phyloP scores from a whole-genome alignment of 2,888 invertebrate species.

The Litoditis marina region DNA sequence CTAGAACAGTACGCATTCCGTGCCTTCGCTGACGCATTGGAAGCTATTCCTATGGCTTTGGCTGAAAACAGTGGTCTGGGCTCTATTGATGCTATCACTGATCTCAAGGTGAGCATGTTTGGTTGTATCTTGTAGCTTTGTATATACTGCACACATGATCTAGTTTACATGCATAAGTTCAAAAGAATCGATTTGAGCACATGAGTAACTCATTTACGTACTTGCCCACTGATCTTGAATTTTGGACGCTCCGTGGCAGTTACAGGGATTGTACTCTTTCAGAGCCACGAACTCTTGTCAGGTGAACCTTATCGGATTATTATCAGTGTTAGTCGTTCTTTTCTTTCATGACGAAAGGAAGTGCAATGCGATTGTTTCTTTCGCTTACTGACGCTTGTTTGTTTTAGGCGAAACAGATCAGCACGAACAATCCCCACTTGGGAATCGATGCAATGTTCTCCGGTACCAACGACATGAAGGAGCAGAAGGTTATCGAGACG shows the following conservation, averaged over 20 bases:
- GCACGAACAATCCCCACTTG: slow-evolving; percentile 79
- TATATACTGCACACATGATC: too few relatives aligned
- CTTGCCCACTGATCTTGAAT: too few relatives aligned
- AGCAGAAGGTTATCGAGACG: slow-evolving; percentile 88
- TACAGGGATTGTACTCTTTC: too few relatives aligned
- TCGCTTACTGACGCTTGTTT: slow-evolving; percentile 76
- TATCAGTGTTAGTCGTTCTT: too few relatives aligned
- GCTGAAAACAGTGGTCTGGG: slow-evolving; percentile 93
- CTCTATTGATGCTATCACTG: slow-evolving; percentile 79
- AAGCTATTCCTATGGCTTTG: slow-evolving; percentile 86
- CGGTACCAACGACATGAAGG: slow-evolving; percentile 82
- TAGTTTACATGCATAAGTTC: too few relatives aligned
- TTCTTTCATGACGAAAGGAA: neutral
- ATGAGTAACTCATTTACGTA: too few relatives aligned
- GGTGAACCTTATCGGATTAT: neutral
- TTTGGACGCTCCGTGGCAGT: too few relatives aligned
- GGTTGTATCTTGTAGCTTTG: too few relatives aligned
- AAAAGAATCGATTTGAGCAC: too few relatives aligned
- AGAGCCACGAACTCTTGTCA: too few relatives aligned
- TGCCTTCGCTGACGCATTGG: slow-evolving; percentile 90
- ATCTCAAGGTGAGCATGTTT: too few relatives aligned
- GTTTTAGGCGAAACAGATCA: slow-evolving; percentile 76
- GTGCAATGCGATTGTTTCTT: neutral
- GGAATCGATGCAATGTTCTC: slow-evolving; percentile 91
- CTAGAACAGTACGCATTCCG: slow-evolving; percentile 96